These are phyloP conservation scores for Tetragonisca angustula DNA, from an alignment of 2,888 invertebrate species.

Conservation along the genomic window DNA sequence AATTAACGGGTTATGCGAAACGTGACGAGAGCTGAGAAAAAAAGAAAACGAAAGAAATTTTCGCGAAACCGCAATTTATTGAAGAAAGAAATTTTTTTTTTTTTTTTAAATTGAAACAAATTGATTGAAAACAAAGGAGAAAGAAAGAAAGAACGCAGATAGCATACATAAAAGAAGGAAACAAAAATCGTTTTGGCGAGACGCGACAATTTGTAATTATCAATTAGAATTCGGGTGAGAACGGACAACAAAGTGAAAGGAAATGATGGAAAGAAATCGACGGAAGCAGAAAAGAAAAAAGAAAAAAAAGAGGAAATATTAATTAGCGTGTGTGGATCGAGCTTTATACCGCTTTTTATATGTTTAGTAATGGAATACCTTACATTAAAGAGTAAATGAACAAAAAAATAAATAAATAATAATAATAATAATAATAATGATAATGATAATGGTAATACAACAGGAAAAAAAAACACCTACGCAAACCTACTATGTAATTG, in stretches of 20 bases:
- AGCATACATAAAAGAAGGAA: background rate
- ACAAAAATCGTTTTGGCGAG: conserved; percentile 39
- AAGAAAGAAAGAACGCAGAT: background rate
- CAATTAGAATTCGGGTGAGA: conserved; percentile 44
- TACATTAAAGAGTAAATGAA: conserved; percentile 66
- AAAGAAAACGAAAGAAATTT: conserved; percentile 16
- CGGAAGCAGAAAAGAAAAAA: too few relatives aligned
- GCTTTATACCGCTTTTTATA: conserved; percentile 83
- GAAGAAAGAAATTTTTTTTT: background rate
- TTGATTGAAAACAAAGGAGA: background rate
- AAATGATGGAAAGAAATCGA: background rate
- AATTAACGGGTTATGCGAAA: background rate
- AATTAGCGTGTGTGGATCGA: conserved; percentile 81
- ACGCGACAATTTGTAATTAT: conserved; percentile 66
- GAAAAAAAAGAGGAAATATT: conserved; percentile 14
- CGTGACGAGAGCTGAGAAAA: background rate
- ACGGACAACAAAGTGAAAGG: conserved; percentile 38
- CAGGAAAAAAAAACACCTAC: conserved; percentile 68
- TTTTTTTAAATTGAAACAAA: too few relatives aligned
- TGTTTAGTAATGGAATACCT: conserved; percentile 82
- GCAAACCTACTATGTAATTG: conserved; percentile 78
- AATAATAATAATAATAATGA: conserved; percentile 54
- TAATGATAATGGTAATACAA: conserved; percentile 35
- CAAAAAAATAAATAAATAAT: conserved; percentile 64
- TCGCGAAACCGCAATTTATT: conserved; percentile 70